Evolutionary conservation across 2,888 invertebrate species (phyloP).

Genomic region (Pseudococcus viburni): DNA sequence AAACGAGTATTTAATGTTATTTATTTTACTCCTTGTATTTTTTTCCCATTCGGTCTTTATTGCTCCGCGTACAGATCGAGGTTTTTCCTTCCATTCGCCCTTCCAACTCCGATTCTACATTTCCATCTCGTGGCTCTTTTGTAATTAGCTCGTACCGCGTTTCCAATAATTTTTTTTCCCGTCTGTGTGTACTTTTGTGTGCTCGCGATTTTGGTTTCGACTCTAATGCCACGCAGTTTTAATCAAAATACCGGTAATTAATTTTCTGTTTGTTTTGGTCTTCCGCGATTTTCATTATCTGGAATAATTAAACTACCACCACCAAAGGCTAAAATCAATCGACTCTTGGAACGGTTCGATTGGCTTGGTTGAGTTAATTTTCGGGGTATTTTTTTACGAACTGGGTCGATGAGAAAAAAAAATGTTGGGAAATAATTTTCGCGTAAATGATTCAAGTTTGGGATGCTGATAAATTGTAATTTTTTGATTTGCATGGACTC

Average conservation of each 20-base stretch:
- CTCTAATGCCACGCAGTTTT: not conserved
- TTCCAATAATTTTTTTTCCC: not conserved
- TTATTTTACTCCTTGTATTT: conserved; percentile 34
- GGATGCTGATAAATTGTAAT: too few relatives aligned
- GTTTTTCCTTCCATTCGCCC: not conserved
- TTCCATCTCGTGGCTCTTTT: not conserved
- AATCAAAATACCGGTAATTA: conserved; percentile 41
- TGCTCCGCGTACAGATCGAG: not conserved
- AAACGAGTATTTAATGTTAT: conserved; percentile 52
- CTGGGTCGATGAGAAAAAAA: too few relatives aligned
- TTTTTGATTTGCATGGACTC: too few relatives aligned
- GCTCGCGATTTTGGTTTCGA: not conserved
- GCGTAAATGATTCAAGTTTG: too few relatives aligned
- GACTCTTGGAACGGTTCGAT: too few relatives aligned
- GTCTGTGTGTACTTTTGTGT: not conserved
- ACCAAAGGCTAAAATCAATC: not conserved
- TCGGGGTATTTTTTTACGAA: too few relatives aligned
- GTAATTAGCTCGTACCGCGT: conserved; percentile 15
- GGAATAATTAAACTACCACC: not conserved
- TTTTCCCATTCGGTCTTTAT: not conserved
- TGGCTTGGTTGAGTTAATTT: too few relatives aligned
- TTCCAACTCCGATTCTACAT: not conserved
- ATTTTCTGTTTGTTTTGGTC: conserved; percentile 26
- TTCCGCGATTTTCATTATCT: not conserved
- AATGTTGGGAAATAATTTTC: too few relatives aligned